phyloP scores from a whole-genome alignment of 2,113 vertebrate genomes.

The Argyrosomus japonicus region DNA sequence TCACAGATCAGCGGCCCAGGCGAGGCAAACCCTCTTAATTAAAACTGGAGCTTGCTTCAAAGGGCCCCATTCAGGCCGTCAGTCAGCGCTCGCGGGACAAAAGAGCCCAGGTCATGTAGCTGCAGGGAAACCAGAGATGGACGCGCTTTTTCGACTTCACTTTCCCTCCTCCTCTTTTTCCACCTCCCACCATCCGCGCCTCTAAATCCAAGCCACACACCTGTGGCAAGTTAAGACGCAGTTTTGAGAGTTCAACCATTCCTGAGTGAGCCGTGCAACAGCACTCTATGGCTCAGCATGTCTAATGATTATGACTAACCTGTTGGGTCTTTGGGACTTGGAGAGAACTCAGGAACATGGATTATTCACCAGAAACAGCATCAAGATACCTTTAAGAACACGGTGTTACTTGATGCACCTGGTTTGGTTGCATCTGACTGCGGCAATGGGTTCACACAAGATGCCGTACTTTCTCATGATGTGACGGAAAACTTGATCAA shows the following conservation, averaged over 20 bases:
- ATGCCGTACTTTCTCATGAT: neutral
- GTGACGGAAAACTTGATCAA: neutral
- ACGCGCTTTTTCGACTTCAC: slow-evolving; percentile 87
- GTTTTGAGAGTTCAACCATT: slow-evolving; percentile 90
- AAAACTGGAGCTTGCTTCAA: slow-evolving; percentile 99
- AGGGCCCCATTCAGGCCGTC: slow-evolving; percentile 98
- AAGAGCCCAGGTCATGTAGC: slow-evolving; percentile 94
- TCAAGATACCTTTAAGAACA: slow-evolving; percentile 42
- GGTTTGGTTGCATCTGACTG: slow-evolving; percentile 71
- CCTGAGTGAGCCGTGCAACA: slow-evolving; percentile 87
- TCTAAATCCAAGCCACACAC: slow-evolving; percentile 81
- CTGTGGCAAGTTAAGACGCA: slow-evolving; percentile 85
- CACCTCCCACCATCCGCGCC: slow-evolving; percentile 83
- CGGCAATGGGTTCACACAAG: neutral
- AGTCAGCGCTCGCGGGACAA: slow-evolving; percentile 92
- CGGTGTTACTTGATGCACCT: slow-evolving; percentile 87
- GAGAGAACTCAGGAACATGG: slow-evolving; percentile 85
- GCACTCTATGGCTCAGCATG: neutral
- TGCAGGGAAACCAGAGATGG: slow-evolving; percentile 92
- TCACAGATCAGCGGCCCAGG: slow-evolving; percentile 98
- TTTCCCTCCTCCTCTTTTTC: slow-evolving; percentile 89
- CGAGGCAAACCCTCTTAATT: slow-evolving; percentile 99
- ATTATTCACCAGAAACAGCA: slow-evolving; percentile 17
- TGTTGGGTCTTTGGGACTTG: neutral
- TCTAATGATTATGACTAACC: slow-evolving; percentile 29